These are phyloP conservation scores for Helleia helle DNA, from an alignment of 2,888 invertebrate species.

Conservation along the genomic window DNA sequence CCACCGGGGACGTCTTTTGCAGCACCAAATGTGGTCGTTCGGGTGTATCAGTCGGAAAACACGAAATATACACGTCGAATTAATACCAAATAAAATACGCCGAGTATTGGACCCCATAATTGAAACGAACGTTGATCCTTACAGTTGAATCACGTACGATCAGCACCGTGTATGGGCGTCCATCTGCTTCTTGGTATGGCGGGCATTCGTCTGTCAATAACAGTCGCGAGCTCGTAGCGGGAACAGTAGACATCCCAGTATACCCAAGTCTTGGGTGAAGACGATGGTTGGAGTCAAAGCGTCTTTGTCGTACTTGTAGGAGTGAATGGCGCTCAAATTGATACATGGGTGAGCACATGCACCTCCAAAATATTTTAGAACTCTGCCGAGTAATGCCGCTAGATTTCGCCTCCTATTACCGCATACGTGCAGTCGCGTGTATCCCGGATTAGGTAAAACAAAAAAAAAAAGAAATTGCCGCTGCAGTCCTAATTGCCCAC, in stretches of 20 bases:
- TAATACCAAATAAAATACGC: background rate
- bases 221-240: background rate
- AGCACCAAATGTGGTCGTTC: too few relatives aligned
- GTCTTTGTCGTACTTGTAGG: background rate
- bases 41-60: too few relatives aligned
- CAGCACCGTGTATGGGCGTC: too few relatives aligned
- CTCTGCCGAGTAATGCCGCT: background rate
- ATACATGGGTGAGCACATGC: slow-evolving; percentile 5
- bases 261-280: background rate
- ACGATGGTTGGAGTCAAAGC: background rate
- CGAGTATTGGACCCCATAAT: background rate
- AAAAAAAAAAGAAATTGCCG: background rate
- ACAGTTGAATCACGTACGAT: background rate
- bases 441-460: background rate
- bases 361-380: background rate
- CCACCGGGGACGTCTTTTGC: too few relatives aligned
- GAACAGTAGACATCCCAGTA: background rate
- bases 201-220: background rate
- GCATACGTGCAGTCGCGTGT: background rate
- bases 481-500: background rate
- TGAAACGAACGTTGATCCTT: background rate
- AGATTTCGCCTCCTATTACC: background rate
- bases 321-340: background rate
- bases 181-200: too few relatives aligned
- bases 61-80: background rate